Conservation (phyloP, 2,113 vertebrate species). For the Gavia stellata region DNA sequence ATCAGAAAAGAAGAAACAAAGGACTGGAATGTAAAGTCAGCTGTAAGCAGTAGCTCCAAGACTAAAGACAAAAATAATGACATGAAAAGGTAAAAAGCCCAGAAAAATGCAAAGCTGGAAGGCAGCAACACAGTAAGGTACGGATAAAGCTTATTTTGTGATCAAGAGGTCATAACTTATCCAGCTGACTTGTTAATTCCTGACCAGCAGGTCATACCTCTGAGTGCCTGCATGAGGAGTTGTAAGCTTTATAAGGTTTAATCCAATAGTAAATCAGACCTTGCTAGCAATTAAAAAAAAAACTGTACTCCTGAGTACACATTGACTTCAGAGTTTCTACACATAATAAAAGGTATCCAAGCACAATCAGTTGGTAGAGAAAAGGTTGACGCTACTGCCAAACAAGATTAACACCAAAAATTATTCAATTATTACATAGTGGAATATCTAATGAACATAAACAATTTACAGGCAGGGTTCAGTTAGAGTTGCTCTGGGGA, state of each 20-base stretch:
- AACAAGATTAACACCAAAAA: neutral
- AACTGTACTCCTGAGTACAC: rapidly evolving
- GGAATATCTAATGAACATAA: neutral
- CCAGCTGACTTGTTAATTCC: neutral
- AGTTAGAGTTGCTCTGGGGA: neutral
- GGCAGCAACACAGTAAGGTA: neutral
- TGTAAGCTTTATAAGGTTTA: neutral
- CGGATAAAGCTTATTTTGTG: neutral
- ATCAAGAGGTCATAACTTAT: neutral
- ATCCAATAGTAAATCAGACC: neutral
- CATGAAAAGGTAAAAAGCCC: neutral
- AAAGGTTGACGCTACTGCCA: neutral
- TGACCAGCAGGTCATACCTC: neutral
- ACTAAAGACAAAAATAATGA: neutral
- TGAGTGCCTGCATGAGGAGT: neutral
- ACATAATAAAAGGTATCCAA: neutral
- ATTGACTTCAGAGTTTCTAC: neutral
- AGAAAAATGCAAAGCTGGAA: neutral
- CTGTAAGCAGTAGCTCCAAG: neutral
- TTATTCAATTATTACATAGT: rapidly evolving
- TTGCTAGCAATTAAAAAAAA: neutral
- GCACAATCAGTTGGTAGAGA: neutral
- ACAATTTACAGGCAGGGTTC: neutral
- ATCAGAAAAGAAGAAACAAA: neutral
- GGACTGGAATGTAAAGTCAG: neutral